Percentiles rank a stretch among this genome's conserved stretches.
Evolutionary conservation across 2,113 vertebrate genomes (phyloP).

Genomic region (Macquaria australasica): DNA sequence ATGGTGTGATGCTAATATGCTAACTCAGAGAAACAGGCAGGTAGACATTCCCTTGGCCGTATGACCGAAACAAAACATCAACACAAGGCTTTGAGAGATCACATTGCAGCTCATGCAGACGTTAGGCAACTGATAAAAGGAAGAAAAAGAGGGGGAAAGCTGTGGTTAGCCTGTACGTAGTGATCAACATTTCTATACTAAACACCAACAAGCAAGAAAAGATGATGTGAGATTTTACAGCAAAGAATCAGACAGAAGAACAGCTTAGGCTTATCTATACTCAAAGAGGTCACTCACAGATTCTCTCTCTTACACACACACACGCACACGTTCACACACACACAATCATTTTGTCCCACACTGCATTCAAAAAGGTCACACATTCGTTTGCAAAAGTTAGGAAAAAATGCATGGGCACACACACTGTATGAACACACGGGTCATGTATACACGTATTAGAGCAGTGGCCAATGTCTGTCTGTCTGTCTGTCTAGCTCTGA

Average conservation of each 20-base stretch:
- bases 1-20: constrained; percentile 49
- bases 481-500: constrained; percentile 77
- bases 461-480: constrained; percentile 78
- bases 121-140: constrained; percentile 68
- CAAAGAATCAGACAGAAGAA: constrained; percentile 62
- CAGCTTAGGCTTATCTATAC: constrained; percentile 7
- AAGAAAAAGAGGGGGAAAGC: constrained; percentile 60
- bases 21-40: constrained; percentile 82
- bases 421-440: constrained; percentile 73
- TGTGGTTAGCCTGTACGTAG: constrained; percentile 62
- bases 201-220: constrained; percentile 68
- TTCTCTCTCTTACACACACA: not conserved
- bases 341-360: constrained; percentile 14
- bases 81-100: constrained; percentile 51
- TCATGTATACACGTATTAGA: constrained; percentile 66
- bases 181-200: constrained; percentile 52
- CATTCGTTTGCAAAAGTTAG: constrained; percentile 57
- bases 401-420: constrained; percentile 70
- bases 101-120: constrained; percentile 76
- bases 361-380: constrained; percentile 46
- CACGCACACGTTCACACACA: constrained; percentile 30
- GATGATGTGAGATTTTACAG: constrained; percentile 52
- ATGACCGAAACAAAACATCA: constrained; percentile 65
- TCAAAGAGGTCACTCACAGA: constrained; percentile 19
- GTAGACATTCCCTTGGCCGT: constrained; percentile 75